phyloP scores from a whole-genome alignment of 2,888 invertebrate species.

The Microchrysa polita region DNA sequence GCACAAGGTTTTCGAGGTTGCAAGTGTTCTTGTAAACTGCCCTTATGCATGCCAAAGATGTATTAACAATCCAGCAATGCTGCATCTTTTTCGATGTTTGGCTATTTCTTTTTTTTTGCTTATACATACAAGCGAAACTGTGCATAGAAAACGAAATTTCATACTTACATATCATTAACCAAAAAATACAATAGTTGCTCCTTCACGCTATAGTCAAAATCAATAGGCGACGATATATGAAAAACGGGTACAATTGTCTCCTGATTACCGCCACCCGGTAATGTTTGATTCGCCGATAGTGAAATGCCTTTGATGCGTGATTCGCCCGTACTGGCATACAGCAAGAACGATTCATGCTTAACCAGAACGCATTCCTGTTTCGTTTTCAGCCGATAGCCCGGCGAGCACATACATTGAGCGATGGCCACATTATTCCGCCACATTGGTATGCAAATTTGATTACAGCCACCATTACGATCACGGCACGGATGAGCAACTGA shows the following conservation, averaged over 20 bases:
- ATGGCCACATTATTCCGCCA: slow-evolving; percentile 68
- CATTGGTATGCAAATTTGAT: slow-evolving; percentile 78
- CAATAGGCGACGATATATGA: slow-evolving; percentile 72
- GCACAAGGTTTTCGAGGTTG: no score
- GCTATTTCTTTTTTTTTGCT: no score
- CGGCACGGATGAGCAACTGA: slow-evolving; percentile 75
- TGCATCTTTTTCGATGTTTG: no score
- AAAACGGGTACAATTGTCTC: slow-evolving; percentile 77
- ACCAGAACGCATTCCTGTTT: slow-evolving; percentile 70
- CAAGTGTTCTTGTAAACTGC: no score
- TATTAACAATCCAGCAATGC: no score
- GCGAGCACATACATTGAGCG: slow-evolving; percentile 76
- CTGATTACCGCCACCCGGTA: slow-evolving; percentile 54
- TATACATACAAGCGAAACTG: no score
- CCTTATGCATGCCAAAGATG: no score
- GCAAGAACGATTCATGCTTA: slow-evolving; percentile 71
- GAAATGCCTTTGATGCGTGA: slow-evolving; percentile 76
- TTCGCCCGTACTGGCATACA: slow-evolving; percentile 74
- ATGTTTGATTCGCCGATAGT: slow-evolving; percentile 55
- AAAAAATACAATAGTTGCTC: slow-evolving; percentile 73
- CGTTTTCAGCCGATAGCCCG: slow-evolving; percentile 73
- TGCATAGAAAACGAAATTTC: no score
- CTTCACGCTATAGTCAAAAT: slow-evolving; percentile 74
- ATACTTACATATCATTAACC: slow-evolving; percentile 64
- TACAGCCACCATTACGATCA: slow-evolving; percentile 74